Conservation (phyloP, 2,113 vertebrate species). For the Odontesthes bonariensis region DNA sequence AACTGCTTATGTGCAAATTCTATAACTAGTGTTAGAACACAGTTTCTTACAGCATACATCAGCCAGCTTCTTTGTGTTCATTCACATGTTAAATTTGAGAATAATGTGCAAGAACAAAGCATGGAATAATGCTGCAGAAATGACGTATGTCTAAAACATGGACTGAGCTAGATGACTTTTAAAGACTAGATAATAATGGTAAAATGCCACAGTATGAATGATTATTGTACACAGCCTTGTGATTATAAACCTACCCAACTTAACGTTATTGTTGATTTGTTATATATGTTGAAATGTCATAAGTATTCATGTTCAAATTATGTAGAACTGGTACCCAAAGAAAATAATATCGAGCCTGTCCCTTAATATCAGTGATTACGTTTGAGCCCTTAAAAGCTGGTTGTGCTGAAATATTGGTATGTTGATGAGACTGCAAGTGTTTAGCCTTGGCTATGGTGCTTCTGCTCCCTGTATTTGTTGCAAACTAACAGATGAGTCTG, state of each 20-base stretch:
- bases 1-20: neutral
- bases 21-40: neutral
- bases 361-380: too few species aligned
- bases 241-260: too few species aligned
- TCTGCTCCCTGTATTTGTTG: too few species aligned
- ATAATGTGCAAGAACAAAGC: conserved; percentile 8
- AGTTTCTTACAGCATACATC: neutral
- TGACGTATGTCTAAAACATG: neutral
- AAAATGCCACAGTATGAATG: too few species aligned
- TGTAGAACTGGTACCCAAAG: too few species aligned
- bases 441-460: neutral
- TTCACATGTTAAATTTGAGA: neutral
- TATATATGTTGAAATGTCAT: neutral
- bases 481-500: too few species aligned
- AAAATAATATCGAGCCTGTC: too few species aligned
- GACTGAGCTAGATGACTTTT: neutral
- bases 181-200: neutral
- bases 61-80: neutral
- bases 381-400: neutral
- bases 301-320: too few species aligned
- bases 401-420: neutral
- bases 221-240: neutral
- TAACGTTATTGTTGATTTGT: neutral
- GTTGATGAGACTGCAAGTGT: neutral
- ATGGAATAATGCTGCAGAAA: conserved; percentile 1